Percentiles rank a stretch among this genome's conserved stretches.
phyloP scores from a whole-genome alignment of 2,113 vertebrate species.

The Cephalophus harveyi region DNA sequence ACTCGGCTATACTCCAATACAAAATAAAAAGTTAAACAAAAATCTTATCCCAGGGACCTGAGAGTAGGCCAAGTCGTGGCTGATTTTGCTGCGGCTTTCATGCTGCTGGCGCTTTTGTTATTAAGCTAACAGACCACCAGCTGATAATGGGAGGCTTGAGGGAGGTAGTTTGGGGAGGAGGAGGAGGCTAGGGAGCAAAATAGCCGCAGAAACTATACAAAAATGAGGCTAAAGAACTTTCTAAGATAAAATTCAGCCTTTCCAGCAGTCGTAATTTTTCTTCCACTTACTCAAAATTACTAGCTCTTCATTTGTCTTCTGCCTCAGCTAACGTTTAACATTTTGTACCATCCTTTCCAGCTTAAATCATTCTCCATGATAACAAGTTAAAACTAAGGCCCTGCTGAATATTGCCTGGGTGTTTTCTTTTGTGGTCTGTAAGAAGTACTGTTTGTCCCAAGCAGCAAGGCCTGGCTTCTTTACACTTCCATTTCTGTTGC shows the following conservation, averaged over 20 bases:
- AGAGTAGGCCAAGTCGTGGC: neutral
- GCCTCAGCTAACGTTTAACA: neutral
- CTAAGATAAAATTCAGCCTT: neutral
- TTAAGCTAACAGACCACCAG: neutral
- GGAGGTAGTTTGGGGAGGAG: too few relatives aligned
- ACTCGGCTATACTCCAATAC: neutral
- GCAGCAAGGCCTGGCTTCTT: neutral
- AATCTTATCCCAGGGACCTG: neutral
- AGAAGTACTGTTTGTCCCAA: neutral
- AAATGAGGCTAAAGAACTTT: neutral
- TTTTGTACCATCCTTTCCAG: neutral
- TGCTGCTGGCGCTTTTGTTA: neutral
- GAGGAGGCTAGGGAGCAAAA: neutral
- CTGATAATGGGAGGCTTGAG: neutral
- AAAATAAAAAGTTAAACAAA: neutral
- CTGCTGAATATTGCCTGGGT: neutral
- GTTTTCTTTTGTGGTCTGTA: neutral
- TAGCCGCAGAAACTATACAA: neutral
- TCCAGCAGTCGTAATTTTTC: neutral
- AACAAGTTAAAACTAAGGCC: neutral
- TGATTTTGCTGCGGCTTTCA: neutral
- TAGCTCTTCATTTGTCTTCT: neutral
- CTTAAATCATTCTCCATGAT: neutral
- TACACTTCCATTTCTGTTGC: neutral
- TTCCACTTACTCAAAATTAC: neutral